phyloP scores from a whole-genome alignment of 1,140 invertebrate species.

The Phortica variegata region DNA sequence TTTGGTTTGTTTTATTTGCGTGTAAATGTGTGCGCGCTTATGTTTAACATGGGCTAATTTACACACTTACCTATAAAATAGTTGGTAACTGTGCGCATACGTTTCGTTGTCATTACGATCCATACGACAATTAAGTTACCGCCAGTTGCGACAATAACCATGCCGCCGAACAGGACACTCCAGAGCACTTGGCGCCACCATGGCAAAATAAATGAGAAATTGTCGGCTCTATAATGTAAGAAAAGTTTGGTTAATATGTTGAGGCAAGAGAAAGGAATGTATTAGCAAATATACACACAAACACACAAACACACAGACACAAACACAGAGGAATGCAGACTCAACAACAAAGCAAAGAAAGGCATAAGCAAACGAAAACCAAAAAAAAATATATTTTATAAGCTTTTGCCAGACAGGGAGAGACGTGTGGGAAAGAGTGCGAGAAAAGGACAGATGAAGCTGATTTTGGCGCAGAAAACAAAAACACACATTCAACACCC shows the following conservation, averaged over 20 bases:
- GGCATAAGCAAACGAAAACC: no score
- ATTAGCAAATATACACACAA: neutral
- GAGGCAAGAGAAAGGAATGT: neutral
- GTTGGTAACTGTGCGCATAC: constrained; percentile 95
- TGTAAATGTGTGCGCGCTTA: no score
- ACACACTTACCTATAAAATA: constrained; percentile 76
- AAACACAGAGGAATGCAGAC: no score
- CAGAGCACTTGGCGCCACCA: constrained; percentile 85
- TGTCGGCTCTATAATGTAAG: constrained; percentile 7
- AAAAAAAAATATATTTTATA: no score
- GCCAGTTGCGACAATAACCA: constrained; percentile 88
- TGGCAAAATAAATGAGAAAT: constrained; percentile 70
- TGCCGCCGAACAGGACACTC: constrained; percentile 79
- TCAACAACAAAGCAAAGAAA: no score
- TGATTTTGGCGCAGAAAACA: constrained; percentile 1
- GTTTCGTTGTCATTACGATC: constrained; percentile 88
- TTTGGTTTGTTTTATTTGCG: neutral
- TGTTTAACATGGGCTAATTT: neutral
- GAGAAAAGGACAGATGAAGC: constrained; percentile 2
- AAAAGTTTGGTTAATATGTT: constrained; percentile 18
- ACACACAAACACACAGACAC: neutral
- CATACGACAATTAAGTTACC: constrained; percentile 94
- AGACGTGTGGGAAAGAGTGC: no score
- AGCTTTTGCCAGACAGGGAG: neutral
- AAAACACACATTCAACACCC: neutral